Evolutionary conservation across 2,888 invertebrate genomes (phyloP).

Genomic region (Oligia latruncula): DNA sequence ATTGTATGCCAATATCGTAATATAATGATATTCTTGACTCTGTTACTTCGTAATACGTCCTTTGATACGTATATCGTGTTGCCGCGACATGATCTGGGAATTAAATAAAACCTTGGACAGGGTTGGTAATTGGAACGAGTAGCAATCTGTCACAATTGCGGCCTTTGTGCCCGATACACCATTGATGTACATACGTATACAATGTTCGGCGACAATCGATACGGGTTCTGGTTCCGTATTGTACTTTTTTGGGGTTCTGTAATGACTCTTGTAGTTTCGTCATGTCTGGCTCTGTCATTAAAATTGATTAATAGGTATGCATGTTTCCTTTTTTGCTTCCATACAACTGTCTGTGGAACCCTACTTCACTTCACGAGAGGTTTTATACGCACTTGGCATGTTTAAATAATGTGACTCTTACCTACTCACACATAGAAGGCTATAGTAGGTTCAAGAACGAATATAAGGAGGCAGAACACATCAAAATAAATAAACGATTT

Average conservation of each 20-base stretch:
- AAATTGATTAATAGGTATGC: neutral
- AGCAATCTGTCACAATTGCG: slow-evolving; percentile 59
- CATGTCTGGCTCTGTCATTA: neutral
- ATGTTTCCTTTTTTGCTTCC: neutral
- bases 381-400: slow-evolving; percentile 10
- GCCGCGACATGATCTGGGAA: slow-evolving; percentile 53
- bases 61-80: slow-evolving; percentile 53
- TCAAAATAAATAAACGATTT: slow-evolving; percentile 15
- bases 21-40: slow-evolving; percentile 40
- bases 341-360: neutral
- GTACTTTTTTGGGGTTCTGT: slow-evolving; percentile 13
- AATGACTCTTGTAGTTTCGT: neutral
- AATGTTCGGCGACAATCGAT: slow-evolving; percentile 39
- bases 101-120: slow-evolving; percentile 58
- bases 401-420: slow-evolving; percentile 13
- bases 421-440: neutral
- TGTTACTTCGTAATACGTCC: slow-evolving; percentile 40
- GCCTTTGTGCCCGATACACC: slow-evolving; percentile 52
- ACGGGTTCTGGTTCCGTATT: slow-evolving; percentile 52
- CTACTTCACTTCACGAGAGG: slow-evolving; percentile 2
- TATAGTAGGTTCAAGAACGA: neutral
- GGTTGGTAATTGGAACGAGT: slow-evolving; percentile 55
- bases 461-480: slow-evolving; percentile 4
- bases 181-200: slow-evolving; percentile 32
- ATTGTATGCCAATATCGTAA: slow-evolving; percentile 32